Evolutionary conservation across 2,113 vertebrate genomes (phyloP).

Genomic region (Cheirogaleus medius): DNA sequence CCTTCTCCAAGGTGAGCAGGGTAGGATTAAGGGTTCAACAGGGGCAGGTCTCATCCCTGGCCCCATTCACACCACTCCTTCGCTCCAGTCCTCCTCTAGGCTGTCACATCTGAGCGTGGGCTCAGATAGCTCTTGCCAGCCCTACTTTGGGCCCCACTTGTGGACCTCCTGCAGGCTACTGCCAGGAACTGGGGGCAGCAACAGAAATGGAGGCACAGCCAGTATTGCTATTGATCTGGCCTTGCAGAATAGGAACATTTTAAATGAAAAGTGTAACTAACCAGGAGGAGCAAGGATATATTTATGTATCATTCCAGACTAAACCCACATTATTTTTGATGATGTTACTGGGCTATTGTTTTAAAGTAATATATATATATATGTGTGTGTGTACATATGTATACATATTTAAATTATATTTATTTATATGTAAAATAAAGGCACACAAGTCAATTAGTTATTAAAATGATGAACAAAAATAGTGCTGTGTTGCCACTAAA

Average conservation of each 20-base stretch:
- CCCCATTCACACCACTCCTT: not conserved
- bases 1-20: slow-evolving; percentile 90
- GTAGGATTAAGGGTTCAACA: slow-evolving; percentile 78
- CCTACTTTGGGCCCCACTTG: slow-evolving; percentile 4
- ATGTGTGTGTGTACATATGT: not conserved
- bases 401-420: not conserved
- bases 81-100: not conserved
- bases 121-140: slow-evolving; percentile 47
- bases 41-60: fast-evolving
- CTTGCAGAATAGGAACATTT: slow-evolving; percentile 4
- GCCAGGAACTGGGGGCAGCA: not conserved
- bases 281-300: not conserved
- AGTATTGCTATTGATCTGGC: not conserved
- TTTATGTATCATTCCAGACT: not conserved
- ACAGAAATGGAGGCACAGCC: not conserved
- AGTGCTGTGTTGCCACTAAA: not conserved
- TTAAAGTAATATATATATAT: not conserved
- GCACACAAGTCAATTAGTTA: not conserved
- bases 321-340: not conserved
- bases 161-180: slow-evolving; percentile 40
- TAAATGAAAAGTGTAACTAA: not conserved
- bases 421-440: not conserved
- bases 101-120: slow-evolving; percentile 75
- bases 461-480: not conserved
- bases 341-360: not conserved